Conservation (phyloP, 2,888 invertebrate genomes). For the Erpobdella octoculata region DNA sequence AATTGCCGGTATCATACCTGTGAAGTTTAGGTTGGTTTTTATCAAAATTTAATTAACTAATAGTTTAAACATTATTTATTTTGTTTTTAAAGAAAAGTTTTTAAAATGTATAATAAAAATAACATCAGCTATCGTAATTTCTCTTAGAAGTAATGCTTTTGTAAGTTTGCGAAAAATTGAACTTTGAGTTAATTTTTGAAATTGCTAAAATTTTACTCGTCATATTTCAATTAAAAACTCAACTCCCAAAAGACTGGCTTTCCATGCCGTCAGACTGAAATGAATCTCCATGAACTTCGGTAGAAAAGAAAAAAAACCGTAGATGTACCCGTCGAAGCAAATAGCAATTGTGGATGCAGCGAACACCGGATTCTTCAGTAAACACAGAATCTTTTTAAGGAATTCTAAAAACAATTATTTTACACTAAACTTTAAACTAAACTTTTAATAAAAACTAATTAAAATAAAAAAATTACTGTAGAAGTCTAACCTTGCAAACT, state of each 20-base stretch:
- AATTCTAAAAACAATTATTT: too few relatives aligned
- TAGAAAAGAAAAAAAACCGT: constrained; percentile 35
- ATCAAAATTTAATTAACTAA: neutral
- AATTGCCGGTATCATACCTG: constrained; percentile 26
- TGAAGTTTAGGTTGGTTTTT: too few relatives aligned
- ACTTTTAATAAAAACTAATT: too few relatives aligned
- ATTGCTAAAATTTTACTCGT: too few relatives aligned
- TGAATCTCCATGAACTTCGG: constrained; percentile 35
- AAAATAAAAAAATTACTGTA: too few relatives aligned
- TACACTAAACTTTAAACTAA: too few relatives aligned
- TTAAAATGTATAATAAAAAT: neutral
- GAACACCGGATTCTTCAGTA: constrained; percentile 33
- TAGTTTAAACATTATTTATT: too few relatives aligned
- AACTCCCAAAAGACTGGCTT: constrained; percentile 24
- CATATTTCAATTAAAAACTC: too few relatives aligned
- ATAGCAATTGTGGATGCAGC: constrained; percentile 24
- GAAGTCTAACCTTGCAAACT: too few relatives aligned
- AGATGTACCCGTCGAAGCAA: constrained; percentile 30
- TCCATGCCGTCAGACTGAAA: constrained; percentile 24
- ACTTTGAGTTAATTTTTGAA: too few relatives aligned
- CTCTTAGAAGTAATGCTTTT: too few relatives aligned
- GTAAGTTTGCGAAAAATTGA: too few relatives aligned
- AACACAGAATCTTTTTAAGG: constrained; percentile 16
- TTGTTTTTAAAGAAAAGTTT: constrained; percentile 20
- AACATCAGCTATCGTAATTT: neutral